Base-by-base conservation (phyloP, 2,888 invertebrate species). In the Agapetus fuscipes region DNA sequence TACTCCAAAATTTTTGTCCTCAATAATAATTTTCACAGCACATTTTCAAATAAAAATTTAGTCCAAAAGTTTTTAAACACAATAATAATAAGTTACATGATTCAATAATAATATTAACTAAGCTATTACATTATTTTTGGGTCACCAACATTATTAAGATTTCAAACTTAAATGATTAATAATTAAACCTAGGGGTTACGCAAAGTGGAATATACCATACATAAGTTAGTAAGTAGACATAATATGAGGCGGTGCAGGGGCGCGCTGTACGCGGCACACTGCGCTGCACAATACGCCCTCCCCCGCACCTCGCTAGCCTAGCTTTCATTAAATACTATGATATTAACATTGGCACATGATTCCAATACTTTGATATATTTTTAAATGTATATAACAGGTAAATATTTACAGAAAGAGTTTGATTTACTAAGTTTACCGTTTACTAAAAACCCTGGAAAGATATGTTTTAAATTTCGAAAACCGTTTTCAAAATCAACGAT, bases 361-460 rank as follows among this genome's bases (percentile, higher is more conserved):
- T 43, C 46, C 43, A 46, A 46, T 46, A 46, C 46, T 43, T 41
- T 43, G 41, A 39, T 43, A 46, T 46, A 46, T 40, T 36, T 37
- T 46, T 40, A 40, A 37, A 47, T 47, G 30, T 44, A 39, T 45
- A 45, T 47, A 47, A 47, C 47, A 47, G 46, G 39, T 41, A 45
- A 44, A 47, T 47, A 47, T 47, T 37, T 47, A 47, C 47, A 47
- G 44, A 47, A 42, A 47, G 43, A 39, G 34, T 37, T 45, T 41
- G 41, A 43, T 46, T 46, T 44, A 44, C 44, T 47, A 44, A 47
- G 35, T 43, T 41, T 43, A 47, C 43, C 42, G 47, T 47, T 47
- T 47, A 44, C 47, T 47, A 47, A 49, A 49, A 49, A 49, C 49
- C 49, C 49, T 49, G 49, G 47, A 49, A 49, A 47, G 49, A 49